Percentiles rank a stretch among this genome's conserved stretches.
Evolutionary conservation across 2,113 vertebrate genomes (phyloP).

Genomic region (Tor tambroides): DNA sequence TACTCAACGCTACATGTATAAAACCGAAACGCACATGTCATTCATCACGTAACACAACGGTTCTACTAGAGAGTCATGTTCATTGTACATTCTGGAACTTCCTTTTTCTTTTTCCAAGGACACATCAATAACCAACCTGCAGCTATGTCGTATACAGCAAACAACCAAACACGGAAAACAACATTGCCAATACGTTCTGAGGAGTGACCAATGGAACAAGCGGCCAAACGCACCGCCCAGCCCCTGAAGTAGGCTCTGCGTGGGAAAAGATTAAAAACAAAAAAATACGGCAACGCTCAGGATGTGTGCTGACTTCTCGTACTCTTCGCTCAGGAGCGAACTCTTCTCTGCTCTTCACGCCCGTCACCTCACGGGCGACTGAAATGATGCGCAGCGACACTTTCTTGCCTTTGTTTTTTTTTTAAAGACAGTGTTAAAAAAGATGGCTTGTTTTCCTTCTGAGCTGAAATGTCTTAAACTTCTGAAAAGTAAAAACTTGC

Average conservation of each 20-base stretch:
- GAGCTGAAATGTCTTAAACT: constrained; percentile 74
- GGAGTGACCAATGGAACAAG: constrained; percentile 56
- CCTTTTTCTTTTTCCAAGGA: constrained; percentile 32
- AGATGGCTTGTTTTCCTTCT: constrained; percentile 66
- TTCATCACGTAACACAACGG: neutral
- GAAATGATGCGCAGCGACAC: constrained; percentile 79
- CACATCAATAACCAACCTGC: constrained; percentile 31
- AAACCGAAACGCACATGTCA: constrained; percentile 35
- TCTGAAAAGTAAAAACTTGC: constrained; percentile 41
- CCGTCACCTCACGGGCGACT: constrained; percentile 71
- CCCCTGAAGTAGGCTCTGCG: constrained; percentile 19
- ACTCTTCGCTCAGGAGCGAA: constrained; percentile 69
- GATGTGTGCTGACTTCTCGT: constrained; percentile 63
- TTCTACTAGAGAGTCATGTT: constrained; percentile 31
- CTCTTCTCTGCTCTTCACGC: constrained; percentile 70
- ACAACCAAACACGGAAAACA: constrained; percentile 63
- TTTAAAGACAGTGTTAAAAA: constrained; percentile 63
- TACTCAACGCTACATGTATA: constrained; percentile 37
- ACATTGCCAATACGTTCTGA: constrained; percentile 68
- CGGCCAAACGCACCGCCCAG: constrained; percentile 34
- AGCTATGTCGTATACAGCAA: constrained; percentile 47
- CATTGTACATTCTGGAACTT: constrained; percentile 28
- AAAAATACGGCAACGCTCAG: constrained; percentile 2
- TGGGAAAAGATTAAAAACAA: neutral
- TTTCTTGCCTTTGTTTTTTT: constrained; percentile 76